Evolutionary conservation across 2,797 vertebrate genomes (phyloP).

Genomic region (Gephyroberyx darwinii): DNA sequence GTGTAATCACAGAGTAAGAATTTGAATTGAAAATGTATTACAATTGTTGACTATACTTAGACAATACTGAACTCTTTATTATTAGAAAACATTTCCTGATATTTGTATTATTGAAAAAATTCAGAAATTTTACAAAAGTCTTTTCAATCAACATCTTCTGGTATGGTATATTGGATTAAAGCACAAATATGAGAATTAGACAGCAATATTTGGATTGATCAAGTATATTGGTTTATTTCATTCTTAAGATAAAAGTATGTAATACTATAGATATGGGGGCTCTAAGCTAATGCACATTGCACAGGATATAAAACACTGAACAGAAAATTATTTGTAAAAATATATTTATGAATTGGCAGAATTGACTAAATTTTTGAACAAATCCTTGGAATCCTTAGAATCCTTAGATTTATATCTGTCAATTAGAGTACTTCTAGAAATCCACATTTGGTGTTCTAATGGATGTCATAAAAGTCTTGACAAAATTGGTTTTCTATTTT

Average conservation of each 20-base stretch:
- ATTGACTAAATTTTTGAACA: background rate
- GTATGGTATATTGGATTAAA: slow-evolving; percentile 1
- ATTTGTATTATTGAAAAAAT: slow-evolving; percentile 29
- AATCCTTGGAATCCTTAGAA: too few relatives aligned
- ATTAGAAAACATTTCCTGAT: background rate
- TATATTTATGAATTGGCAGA: too few relatives aligned
- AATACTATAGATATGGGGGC: background rate
- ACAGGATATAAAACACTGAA: too few relatives aligned
- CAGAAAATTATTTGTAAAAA: too few relatives aligned
- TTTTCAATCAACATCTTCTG: background rate
- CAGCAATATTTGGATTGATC: background rate
- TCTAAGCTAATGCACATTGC: background rate
- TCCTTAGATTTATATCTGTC: background rate
- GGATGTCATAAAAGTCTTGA: slow-evolving; percentile 46
- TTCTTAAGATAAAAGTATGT: background rate
- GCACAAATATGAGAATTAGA: background rate
- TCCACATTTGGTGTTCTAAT: slow-evolving; percentile 52
- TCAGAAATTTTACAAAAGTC: slow-evolving; percentile 30
- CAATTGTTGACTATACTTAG: slow-evolving; percentile 52
- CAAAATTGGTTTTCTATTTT: background rate
- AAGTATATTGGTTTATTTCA: slow-evolving; percentile 3
- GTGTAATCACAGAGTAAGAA: slow-evolving; percentile 52
- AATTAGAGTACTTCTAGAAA: slow-evolving; percentile 1
- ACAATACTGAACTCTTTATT: slow-evolving; percentile 14
- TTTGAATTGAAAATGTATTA: slow-evolving; percentile 55